Evolutionary conservation across 2,888 invertebrate genomes (phyloP).

Genomic region (Limulus polyphemus): DNA sequence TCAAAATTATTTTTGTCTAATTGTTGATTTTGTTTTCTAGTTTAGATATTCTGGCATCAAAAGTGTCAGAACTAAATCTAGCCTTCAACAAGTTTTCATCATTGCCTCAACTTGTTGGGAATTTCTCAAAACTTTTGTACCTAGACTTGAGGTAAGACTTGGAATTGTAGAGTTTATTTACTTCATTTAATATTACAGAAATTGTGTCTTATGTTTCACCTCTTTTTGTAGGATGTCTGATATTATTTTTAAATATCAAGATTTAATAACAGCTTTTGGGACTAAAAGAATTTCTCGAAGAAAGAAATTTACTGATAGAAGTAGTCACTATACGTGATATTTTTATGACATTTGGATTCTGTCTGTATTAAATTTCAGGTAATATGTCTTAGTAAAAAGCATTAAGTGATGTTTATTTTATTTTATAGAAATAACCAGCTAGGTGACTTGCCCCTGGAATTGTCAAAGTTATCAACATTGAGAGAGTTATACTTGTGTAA

Average conservation of each 20-base stretch:
- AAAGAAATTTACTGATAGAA: no score
- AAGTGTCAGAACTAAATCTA: conserved; percentile 44
- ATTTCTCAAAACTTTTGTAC: conserved; percentile 51
- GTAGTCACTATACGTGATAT: no score
- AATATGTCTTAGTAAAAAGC: no score
- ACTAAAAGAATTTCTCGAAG: no score
- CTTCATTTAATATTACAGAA: background rate
- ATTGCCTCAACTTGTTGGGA: conserved; percentile 49
- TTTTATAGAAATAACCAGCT: conserved; percentile 40
- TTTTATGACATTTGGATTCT: no score
- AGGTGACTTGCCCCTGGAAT: conserved; percentile 36
- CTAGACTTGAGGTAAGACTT: conserved; percentile 53
- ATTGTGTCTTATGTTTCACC: background rate
- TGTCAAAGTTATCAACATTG: conserved; percentile 46
- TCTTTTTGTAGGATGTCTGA: conserved; percentile 1
- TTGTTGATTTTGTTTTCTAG: conserved; percentile 29
- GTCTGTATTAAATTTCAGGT: no score
- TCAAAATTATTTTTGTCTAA: background rate
- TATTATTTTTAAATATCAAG: background rate
- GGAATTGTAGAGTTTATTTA: background rate
- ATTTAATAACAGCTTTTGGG: no score
- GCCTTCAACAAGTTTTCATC: conserved; percentile 53
- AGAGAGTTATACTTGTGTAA: conserved; percentile 66
- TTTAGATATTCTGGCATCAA: conserved; percentile 32
- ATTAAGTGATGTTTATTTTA: background rate